phyloP scores from a whole-genome alignment of 2,113 vertebrate genomes.

The Acanthisitta chloris region DNA sequence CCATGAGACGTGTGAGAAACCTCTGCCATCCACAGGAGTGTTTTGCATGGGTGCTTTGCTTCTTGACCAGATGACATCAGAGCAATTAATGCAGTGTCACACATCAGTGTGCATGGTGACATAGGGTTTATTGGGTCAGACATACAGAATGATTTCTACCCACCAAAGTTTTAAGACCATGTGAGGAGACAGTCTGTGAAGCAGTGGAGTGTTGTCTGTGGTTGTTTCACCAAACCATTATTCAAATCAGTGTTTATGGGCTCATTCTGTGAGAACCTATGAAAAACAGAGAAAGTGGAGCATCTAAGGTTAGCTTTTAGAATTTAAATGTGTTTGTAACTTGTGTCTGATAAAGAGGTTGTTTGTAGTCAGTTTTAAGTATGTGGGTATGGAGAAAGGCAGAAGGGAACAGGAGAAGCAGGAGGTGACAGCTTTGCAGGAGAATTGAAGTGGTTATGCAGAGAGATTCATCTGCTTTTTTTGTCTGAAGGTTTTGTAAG shows the following conservation, averaged over 20 bases:
- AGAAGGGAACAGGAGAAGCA: background rate
- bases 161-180: background rate
- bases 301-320: background rate
- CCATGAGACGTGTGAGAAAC: accelerated
- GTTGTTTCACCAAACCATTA: background rate
- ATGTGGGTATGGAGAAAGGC: background rate
- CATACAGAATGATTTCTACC: background rate
- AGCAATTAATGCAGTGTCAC: background rate
- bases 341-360: background rate
- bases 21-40: accelerated
- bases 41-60: background rate
- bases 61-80: background rate
- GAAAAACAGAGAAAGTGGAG: background rate
- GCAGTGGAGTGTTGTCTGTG: background rate
- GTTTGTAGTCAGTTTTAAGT: background rate
- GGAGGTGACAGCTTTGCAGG: background rate
- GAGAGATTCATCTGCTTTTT: background rate
- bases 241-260: background rate
- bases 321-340: background rate
- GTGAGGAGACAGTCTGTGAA: background rate
- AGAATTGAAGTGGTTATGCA: background rate
- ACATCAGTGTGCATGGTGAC: background rate
- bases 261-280: background rate
- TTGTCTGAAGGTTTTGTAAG: background rate
- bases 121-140: accelerated